These are phyloP conservation scores for Drosophila mimica DNA, from an alignment of 2,888 invertebrate genomes.

Conservation along the genomic window DNA sequence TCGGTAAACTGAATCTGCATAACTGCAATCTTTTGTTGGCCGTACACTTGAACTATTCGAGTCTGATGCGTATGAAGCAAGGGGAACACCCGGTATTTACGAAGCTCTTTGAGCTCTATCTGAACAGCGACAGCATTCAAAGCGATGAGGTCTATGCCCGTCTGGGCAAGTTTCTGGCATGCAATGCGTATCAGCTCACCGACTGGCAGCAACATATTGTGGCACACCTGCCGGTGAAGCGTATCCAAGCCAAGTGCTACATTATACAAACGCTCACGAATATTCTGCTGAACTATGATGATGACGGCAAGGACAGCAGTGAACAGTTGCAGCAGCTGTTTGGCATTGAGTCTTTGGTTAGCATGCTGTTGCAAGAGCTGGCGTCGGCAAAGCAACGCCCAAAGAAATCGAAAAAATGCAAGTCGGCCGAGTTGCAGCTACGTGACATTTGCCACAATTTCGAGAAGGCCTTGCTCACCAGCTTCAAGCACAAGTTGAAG, in stretches of 20 bases:
- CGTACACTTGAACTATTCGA: constrained; percentile 41
- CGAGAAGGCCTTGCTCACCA: constrained; percentile 37
- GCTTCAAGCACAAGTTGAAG: constrained; percentile 29
- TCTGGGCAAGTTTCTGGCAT: constrained; percentile 46
- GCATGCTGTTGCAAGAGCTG: constrained; percentile 45
- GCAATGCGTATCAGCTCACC: constrained; percentile 1
- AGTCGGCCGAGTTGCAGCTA: constrained; percentile 21
- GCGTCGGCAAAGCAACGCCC: neutral
- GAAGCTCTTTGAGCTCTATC: constrained; percentile 50
- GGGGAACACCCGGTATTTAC: too few species aligned
- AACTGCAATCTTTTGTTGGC: constrained; percentile 47
- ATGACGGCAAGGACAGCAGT: neutral
- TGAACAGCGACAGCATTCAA: constrained; percentile 24
- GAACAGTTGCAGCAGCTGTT: constrained; percentile 37
- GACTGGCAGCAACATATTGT: constrained; percentile 43
- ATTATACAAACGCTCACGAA: constrained; percentile 28
- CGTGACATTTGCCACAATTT: constrained; percentile 32
- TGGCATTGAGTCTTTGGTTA: constrained; percentile 1
- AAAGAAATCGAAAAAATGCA: constrained; percentile 1
- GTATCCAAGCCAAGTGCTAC: constrained; percentile 31
- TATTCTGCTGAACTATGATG: constrained; percentile 25
- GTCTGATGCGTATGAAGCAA: too few species aligned
- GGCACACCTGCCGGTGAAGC: constrained; percentile 31
- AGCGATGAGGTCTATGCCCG: constrained; percentile 17
- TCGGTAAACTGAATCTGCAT: constrained; percentile 25